Conservation (phyloP, 2,888 invertebrate genomes). For the Bugula neritina region DNA sequence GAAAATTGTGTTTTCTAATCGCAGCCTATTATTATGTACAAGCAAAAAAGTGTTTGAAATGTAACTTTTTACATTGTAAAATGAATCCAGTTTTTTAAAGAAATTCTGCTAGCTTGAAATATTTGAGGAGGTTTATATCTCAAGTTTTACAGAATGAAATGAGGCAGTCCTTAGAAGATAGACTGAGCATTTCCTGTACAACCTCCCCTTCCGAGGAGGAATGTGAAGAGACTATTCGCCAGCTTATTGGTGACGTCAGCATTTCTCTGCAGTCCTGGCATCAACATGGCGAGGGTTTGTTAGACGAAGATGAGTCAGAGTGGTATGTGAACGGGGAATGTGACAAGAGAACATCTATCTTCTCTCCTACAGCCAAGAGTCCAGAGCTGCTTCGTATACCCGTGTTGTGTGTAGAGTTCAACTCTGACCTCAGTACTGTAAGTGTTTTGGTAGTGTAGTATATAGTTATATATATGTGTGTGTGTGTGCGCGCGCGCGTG, state of each 20-base stretch:
- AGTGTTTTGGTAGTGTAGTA: neutral
- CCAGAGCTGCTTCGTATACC: neutral
- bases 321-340: too few relatives aligned
- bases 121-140: too few relatives aligned
- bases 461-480: too few relatives aligned
- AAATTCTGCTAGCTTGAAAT: too few relatives aligned
- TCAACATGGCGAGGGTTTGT: neutral
- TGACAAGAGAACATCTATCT: neutral
- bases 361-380: neutral
- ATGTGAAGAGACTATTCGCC: neutral
- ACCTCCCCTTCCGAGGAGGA: neutral
- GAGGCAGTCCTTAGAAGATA: neutral
- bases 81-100: too few relatives aligned
- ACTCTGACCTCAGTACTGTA: constrained; percentile 18
- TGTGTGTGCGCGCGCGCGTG: too few relatives aligned
- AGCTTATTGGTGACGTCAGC: neutral
- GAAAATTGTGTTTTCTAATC: too few relatives aligned
- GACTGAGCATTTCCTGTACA: neutral
- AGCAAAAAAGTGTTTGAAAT: too few relatives aligned
- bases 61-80: too few relatives aligned
- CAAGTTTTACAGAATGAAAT: constrained; percentile 17
- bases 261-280: neutral
- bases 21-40: too few relatives aligned
- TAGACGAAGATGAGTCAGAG: too few relatives aligned
- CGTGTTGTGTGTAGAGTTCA: constrained; percentile 16